These are phyloP conservation scores for Actinostola sp. DNA, from an alignment of 92 coral and sea anemone species.

Conservation along the genomic window DNA sequence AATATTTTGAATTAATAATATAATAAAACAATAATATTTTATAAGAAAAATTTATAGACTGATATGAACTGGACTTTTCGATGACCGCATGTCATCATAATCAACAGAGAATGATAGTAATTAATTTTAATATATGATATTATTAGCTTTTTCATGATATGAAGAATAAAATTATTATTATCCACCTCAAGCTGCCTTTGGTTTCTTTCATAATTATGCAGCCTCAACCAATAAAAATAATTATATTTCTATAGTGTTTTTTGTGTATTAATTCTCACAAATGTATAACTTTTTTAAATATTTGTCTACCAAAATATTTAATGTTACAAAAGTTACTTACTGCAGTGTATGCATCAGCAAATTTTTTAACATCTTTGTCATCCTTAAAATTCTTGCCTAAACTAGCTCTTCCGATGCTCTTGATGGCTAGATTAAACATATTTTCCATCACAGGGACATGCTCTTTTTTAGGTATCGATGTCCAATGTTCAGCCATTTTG, in stretches of 20 bases:
- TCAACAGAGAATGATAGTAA: neutral
- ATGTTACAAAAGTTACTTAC: constrained; percentile 38
- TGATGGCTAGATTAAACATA: constrained; percentile 72
- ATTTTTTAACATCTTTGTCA: constrained; percentile 47
- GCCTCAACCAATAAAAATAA: neutral
- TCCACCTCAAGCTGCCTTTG: too few species aligned
- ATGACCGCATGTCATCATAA: too few species aligned
- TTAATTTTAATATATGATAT: too few species aligned
- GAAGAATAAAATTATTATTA: too few species aligned
- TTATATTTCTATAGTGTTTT: neutral
- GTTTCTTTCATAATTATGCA: neutral
- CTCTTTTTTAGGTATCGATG: constrained; percentile 53
- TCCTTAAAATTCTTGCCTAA: constrained; percentile 67
- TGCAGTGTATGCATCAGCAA: constrained; percentile 51
- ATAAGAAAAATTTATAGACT: too few species aligned
- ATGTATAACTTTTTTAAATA: neutral
- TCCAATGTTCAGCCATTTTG: constrained; percentile 62
- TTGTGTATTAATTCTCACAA: neutral
- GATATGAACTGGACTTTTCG: too few species aligned
- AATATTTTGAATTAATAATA: too few species aligned
- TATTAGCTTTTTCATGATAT: too few species aligned
- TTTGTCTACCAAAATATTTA: neutral
- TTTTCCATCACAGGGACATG: constrained; percentile 72
- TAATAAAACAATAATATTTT: too few species aligned
- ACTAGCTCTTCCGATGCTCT: constrained; percentile 66